Evolutionary conservation across 53 echinoderm and acorn worm species (phyloP), one percentile per base, ranked within the genome.

Genomic region (Holothuria leucospilota): DNA sequence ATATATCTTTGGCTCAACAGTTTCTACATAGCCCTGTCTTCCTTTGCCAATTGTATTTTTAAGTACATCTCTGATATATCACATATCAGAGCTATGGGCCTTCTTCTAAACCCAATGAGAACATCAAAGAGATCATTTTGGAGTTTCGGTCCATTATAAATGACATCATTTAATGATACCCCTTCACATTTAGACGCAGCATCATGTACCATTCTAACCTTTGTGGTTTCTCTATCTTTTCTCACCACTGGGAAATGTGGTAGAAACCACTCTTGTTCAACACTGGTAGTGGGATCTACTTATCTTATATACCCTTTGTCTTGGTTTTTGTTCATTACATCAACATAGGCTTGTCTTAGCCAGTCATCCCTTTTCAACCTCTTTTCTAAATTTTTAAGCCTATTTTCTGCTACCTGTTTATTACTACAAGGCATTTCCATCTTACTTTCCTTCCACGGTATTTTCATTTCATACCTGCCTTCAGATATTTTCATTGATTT

Each of bases 401-500:
- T 72, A 23, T 60, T 85, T 24, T 89, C 85, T 8, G 90, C 90
- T 16, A 84, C 27, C 9, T 30, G 59, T 21, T 59, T 28, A 28
- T 86, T 86, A 28, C 20, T 29, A 13, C 5, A 6, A 34, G 41
- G 52, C 42, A 38, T 52, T 13, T 59, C 46, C 67, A 25, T 40
- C n/a, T 39, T 30, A 41, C 29, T 39, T 15, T 78, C 8, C 56
- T 78, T 42, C 51, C 58, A 61, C n/a, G n/a, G n/a, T 38, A 34
- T 77, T 38, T 56, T 77, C 64, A 62, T 69, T 38, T 86, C 80
- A 68, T 90, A 90, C 58, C 85, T 85, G 16, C 90, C 90, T 60
- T 81, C 81, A 68, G 29, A 39, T 15, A 12, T 24, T 30, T 41
- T 86, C 52, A 82, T 78, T 30, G 86, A 78, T 64, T 71, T 51